Percentiles rank a stretch among this genome's conserved stretches.
These are phyloP conservation scores for Anarsia innoxiella DNA, from an alignment of 2,888 invertebrate species.

Conservation along the genomic window DNA sequence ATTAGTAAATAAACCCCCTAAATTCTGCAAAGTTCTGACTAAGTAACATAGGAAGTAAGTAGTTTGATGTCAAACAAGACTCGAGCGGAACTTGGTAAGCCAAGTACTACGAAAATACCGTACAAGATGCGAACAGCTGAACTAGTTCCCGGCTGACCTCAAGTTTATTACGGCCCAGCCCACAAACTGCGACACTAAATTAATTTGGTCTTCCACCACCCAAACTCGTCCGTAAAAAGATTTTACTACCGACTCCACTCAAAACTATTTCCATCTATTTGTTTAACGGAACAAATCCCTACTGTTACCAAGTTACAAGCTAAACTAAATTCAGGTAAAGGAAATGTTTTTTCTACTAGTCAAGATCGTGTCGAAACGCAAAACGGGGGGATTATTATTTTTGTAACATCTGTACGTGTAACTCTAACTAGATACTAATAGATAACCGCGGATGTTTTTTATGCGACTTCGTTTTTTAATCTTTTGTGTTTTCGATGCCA, in stretches of 20 bases:
- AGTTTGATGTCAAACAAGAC: neutral
- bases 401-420: slow-evolving; percentile 66
- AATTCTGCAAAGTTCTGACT: no score
- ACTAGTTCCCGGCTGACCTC: slow-evolving; percentile 1
- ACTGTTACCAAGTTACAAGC: slow-evolving; percentile 23
- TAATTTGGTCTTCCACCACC: slow-evolving; percentile 9
- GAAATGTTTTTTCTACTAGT: slow-evolving; percentile 24
- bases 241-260: slow-evolving; percentile 15
- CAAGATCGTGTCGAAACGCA: slow-evolving; percentile 24
- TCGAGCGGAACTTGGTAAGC: neutral
- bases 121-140: neutral
- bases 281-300: slow-evolving; percentile 47
- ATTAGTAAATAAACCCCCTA: no score
- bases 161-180: neutral
- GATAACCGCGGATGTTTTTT: slow-evolving; percentile 73
- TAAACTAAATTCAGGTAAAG: slow-evolving; percentile 36
- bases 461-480: slow-evolving; percentile 60
- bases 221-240: slow-evolving; percentile 6
- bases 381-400: slow-evolving; percentile 57
- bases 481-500: slow-evolving; percentile 62
- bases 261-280: slow-evolving; percentile 39
- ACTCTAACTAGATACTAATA: slow-evolving; percentile 73
- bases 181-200: slow-evolving; percentile 3
- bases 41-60: no score
- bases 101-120: neutral